A percentile compares a stretch with the other conserved stretches of the same genome.
phyloP scores from a whole-genome alignment of 2,888 invertebrate species.

The Dysmachus trigonus region DNA sequence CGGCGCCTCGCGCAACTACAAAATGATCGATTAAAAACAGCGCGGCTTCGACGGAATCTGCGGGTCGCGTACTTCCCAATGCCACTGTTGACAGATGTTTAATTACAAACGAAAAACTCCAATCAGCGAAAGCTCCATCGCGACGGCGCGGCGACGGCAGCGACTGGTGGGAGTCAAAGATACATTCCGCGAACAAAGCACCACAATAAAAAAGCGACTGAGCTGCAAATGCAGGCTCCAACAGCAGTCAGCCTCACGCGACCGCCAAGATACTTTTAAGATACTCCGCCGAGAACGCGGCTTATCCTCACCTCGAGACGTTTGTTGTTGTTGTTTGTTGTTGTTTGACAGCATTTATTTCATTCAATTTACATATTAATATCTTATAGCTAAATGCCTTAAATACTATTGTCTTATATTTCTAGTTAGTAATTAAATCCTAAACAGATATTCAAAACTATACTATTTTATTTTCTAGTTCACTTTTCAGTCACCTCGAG shows the following conservation, averaged over 20 bases:
- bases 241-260: not conserved
- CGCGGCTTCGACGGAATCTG: not conserved
- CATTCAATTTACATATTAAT: no score
- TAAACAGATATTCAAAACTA: no score
- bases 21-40: not conserved
- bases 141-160: no score
- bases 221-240: not conserved
- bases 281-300: not conserved
- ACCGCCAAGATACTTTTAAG: not conserved
- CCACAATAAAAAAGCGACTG: not conserved
- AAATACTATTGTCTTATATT: no score
- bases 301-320: not conserved
- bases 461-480: no score
- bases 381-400: no score
- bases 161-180: not conserved
- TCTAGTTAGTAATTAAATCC: no score
- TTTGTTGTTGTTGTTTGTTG: no score
- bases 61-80: not conserved
- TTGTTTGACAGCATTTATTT: no score
- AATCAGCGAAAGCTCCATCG: not conserved
- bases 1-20: not conserved
- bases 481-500: not conserved
- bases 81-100: constrained; percentile 12
- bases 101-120: not conserved
- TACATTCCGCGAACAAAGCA: not conserved